Conservation (phyloP, 2,113 vertebrate species). For the Calyptomena viridis region DNA sequence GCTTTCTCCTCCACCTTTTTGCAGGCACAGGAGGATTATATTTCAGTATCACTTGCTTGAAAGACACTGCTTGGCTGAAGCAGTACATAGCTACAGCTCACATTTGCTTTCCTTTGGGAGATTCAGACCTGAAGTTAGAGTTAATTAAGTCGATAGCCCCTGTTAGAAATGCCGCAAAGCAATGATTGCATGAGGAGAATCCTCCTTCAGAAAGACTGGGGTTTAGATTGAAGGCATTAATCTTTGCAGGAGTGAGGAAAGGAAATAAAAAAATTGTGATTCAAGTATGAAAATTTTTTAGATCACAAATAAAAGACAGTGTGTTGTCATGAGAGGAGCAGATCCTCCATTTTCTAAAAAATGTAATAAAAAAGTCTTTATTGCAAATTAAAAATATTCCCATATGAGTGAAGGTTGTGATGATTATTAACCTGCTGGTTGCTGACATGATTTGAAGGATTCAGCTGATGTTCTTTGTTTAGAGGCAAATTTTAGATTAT, state of each 20-base stretch:
- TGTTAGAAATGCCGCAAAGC: constrained; percentile 11
- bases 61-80: not conserved
- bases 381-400: not conserved
- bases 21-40: not conserved
- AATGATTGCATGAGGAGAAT: not conserved
- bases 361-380: not conserved
- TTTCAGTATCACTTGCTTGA: not conserved
- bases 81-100: not conserved
- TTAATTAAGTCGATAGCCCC: constrained; percentile 33
- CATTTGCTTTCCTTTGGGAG: not conserved
- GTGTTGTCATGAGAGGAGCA: not conserved
- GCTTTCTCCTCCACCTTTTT: not conserved
- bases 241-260: not conserved
- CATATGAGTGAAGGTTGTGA: not conserved
- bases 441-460: not conserved
- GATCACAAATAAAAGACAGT: not conserved
- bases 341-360: not conserved
- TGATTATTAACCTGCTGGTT: not conserved
- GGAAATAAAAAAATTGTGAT: not conserved
- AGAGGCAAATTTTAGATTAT: not conserved
- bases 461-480: not conserved
- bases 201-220: not conserved
- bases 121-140: not conserved
- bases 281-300: not conserved
- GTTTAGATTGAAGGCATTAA: not conserved